Evolutionary conservation across 2,888 invertebrate species (phyloP).

Genomic region (Ceriagrion tenellum): DNA sequence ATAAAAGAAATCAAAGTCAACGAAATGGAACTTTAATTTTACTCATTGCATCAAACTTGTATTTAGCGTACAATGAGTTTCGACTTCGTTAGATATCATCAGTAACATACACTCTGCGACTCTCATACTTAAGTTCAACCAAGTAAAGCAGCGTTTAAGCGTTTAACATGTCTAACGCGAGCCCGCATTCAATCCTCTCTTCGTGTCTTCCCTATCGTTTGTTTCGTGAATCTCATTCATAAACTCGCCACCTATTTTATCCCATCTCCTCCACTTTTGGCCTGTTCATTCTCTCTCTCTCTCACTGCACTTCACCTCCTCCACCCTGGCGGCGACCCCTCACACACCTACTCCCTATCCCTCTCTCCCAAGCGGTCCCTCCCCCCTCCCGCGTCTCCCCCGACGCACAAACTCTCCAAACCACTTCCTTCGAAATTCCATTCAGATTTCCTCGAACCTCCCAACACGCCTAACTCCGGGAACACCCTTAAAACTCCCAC

Average conservation of each 20-base stretch:
- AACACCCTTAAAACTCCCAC: constrained; percentile 39
- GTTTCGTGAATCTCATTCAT: background rate
- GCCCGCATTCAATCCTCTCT: background rate
- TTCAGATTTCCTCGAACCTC: constrained; percentile 40
- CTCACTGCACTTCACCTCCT: background rate
- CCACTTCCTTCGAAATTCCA: constrained; percentile 42
- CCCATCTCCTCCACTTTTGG: background rate
- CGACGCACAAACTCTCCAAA: background rate
- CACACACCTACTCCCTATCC: background rate
- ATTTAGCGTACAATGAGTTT: too few species aligned
- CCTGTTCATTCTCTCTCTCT: background rate
- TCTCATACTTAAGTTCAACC: too few species aligned
- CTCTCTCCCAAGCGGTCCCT: background rate
- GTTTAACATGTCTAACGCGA: too few species aligned
- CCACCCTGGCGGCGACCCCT: background rate
- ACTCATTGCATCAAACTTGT: too few species aligned
- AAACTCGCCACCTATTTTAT: background rate
- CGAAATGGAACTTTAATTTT: too few species aligned
- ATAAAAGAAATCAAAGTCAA: too few species aligned
- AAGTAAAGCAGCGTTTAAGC: too few species aligned
- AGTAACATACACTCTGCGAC: too few species aligned
- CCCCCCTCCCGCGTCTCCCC: background rate
- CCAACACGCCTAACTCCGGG: constrained; percentile 19
- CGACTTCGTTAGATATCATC: too few species aligned
- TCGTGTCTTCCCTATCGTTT: background rate